Evolutionary conservation across 2,113 vertebrate genomes (phyloP), one percentile per base, ranked within the genome.

Genomic region (Ceratotherium simum): DNA sequence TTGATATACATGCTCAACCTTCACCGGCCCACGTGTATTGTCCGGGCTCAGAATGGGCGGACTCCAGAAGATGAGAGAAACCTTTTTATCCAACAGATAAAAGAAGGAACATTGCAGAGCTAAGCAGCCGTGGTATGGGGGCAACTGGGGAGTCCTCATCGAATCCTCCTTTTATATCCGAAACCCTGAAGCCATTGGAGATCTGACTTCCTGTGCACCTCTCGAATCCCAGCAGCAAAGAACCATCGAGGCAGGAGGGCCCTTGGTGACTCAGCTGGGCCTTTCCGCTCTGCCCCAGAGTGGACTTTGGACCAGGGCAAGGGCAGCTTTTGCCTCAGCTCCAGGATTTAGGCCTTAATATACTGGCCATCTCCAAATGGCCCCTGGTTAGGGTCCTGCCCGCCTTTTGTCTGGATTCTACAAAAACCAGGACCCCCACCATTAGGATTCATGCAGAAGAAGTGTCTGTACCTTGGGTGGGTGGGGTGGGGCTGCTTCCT

Each of bases 1-100:
- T 98, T 99, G 98, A 99, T 99, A 97, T 99, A 99, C 99, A 99
- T 99, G 99, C 99, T 99, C 23, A 99, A 99, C 96, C 99, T 99
- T 76, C 99, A 99, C 97, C 99, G 99, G 91, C 99, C 99, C 51
- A 99, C 99, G 1, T 99, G 99, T 97, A 99, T 99, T 94, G 99
- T 99, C 92, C 99, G 99, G 2, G 99, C 99, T 18, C 99, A 99
- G 97, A 99, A 99, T 0, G 99, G 99, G 72, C 99, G 99, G 96
- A 99, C 99, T 46, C 99, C 99, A 0, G 99, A 99, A 96, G 99
- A 99, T 7, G 99, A 99, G 98, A 98, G 99, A 93, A 99, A 99
- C 95, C 99, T 99, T 96, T 99, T 99, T 98, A 99, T 99, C 98
- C 99, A 99, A 98, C 99, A 99, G 98, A 99, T 99, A 98, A 99